Evolutionary conservation across 2,888 invertebrate genomes (phyloP).

Genomic region (Brenthis ino): DNA sequence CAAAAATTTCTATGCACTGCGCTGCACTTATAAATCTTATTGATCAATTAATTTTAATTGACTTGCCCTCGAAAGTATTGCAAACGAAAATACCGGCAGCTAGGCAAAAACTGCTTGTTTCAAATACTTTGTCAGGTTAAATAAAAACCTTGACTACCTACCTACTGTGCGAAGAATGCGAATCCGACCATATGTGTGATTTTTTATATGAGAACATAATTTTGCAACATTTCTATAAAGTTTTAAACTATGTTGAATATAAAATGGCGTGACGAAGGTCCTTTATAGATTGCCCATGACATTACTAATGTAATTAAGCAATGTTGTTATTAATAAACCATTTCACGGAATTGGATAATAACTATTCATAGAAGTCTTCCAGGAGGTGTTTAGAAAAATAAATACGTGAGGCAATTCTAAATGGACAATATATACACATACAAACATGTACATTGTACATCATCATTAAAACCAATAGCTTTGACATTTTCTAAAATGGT

Average conservation of each 20-base stretch:
- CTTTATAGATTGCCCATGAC: slow-evolving; percentile 15
- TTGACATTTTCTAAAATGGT: slow-evolving; percentile 5
- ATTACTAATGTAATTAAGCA: slow-evolving; percentile 21
- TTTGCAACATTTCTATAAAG: slow-evolving; percentile 1
- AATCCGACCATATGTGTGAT: slow-evolving; percentile 2
- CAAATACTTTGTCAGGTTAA: slow-evolving; percentile 7
- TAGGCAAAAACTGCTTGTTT: slow-evolving; percentile 4
- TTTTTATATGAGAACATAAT: slow-evolving; percentile 3
- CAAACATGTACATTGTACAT: neutral
- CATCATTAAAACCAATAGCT: neutral
- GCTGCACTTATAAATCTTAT: neutral
- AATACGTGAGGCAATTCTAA: slow-evolving; percentile 7
- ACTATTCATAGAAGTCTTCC: slow-evolving; percentile 20
- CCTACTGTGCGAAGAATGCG: slow-evolving; percentile 1
- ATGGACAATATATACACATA: neutral
- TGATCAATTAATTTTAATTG: neutral
- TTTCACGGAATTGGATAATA: slow-evolving; percentile 21
- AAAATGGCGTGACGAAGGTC: slow-evolving; percentile 12
- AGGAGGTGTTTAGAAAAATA: slow-evolving; percentile 25
- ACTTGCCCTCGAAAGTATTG: slow-evolving; percentile 4
- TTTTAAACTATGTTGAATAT: neutral
- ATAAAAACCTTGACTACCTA: slow-evolving; percentile 7
- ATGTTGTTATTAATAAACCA: slow-evolving; percentile 17
- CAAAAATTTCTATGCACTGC: too few species aligned
- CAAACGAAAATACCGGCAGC: neutral